Base-by-base conservation (phyloP, 2,113 vertebrate genomes). In the Lepisosteus oculatus region DNA sequence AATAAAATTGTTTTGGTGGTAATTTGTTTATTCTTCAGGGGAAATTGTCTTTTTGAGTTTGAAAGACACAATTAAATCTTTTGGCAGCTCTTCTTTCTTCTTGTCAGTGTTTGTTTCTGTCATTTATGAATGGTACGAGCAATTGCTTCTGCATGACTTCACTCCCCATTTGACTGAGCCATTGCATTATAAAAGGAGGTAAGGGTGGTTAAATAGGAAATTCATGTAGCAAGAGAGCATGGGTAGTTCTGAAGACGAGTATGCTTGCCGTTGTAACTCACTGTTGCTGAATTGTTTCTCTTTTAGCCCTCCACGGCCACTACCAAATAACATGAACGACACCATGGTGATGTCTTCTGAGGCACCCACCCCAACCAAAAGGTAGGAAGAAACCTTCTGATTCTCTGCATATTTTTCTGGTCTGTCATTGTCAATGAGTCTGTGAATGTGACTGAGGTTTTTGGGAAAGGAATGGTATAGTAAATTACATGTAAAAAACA, bases 361-460 rank as follows among this genome's bases (percentile, higher is more conserved):
- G 85, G 92, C 88, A 0, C 94, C 95, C 6, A 96, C 96, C 0
- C 95, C 95, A 0, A 95, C 93, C 11, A 95, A 97, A 87, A 99
- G 97, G 97, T 99, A 93, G 55, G 80, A 81, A 70, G 7, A 43
- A 56, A 41, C 47, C 47, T 9, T 6, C 5, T 51, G 5, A 51
- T 51, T 51, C 9, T 9, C 9, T 5, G 29, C 8, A 9, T 0
- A 17, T 65, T 29, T 3, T 65, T 42, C 42, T 65, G 3, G 62
- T 3, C 3, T 15, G 62, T 7, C 17, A 61, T 4, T 15, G 62
- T 7, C 17, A 61, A 14, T 14, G 59, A 11, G 17, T 61, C 2
- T 51, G 47, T 51, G 47, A 51, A 5, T 51, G 47, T 51, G 47
- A 9, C 5, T 6, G 15, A 17, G 15, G 47, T 6, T 51, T 5